Percentiles rank a stretch among this genome's conserved stretches.
These are phyloP conservation scores for Prunella strophiata DNA, from an alignment of 2,797 vertebrate genomes.

Conservation along the genomic window DNA sequence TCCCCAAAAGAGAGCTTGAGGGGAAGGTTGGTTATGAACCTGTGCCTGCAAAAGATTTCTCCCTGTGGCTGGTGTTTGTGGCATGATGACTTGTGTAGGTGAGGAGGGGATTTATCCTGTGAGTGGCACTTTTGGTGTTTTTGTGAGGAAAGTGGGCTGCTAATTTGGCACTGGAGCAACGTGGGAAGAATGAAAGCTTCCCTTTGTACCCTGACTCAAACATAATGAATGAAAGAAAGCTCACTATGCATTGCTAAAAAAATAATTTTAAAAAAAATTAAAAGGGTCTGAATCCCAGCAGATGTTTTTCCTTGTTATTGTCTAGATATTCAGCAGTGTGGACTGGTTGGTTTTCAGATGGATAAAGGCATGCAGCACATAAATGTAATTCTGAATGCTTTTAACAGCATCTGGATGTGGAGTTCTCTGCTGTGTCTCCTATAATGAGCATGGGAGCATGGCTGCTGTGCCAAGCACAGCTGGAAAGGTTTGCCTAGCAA, in stretches of 20 bases:
- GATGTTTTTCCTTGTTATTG: neutral
- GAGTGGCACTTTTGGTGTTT: neutral
- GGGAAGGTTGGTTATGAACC: neutral
- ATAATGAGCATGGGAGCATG: neutral
- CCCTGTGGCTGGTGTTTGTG: fast-evolving
- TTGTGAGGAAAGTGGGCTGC: neutral
- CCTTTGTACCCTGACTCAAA: neutral
- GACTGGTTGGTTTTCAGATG: neutral
- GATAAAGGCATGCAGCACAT: neutral
- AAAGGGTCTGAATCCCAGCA: neutral
- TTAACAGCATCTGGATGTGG: neutral
- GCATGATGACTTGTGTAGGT: neutral
- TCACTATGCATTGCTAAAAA: neutral
- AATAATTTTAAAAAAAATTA: neutral
- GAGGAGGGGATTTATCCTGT: neutral
- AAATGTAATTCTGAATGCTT: neutral
- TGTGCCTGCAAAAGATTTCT: neutral
- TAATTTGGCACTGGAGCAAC: neutral
- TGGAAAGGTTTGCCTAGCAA: neutral
- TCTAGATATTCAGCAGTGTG: neutral
- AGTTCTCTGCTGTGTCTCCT: neutral
- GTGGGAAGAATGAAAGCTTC: neutral
- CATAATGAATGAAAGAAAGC: neutral
- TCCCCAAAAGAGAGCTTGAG: neutral
- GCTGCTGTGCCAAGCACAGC: neutral